Evolutionary conservation across 2,888 invertebrate species (phyloP).

Genomic region (Cancer borealis): DNA sequence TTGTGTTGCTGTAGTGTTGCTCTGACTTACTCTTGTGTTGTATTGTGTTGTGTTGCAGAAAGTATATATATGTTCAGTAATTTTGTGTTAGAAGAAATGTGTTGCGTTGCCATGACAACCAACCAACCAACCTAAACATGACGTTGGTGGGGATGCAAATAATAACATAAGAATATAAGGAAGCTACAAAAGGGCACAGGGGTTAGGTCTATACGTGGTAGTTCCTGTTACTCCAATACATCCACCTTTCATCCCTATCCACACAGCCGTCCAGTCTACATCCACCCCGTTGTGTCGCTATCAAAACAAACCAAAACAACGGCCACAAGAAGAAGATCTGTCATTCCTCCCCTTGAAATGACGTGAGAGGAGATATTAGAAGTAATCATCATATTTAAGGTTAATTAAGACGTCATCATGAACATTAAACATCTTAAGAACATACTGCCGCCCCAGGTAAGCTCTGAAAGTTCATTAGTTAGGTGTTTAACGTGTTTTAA

Average conservation of each 20-base stretch:
- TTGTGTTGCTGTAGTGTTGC: constrained; percentile 94
- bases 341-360: no score
- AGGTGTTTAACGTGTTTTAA: not conserved
- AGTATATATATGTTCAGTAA: not conserved
- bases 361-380: not conserved
- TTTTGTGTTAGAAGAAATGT: constrained; percentile 81
- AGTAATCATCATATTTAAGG: not conserved
- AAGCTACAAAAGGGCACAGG: no score
- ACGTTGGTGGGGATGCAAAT: no score
- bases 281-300: not conserved
- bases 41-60: not conserved
- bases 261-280: not conserved
- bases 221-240: not conserved
- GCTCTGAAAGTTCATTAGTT: not conserved
- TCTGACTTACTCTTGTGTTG: constrained; percentile 81
- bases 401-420: constrained; percentile 54
- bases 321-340: not conserved
- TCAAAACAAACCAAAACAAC: not conserved
- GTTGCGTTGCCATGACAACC: constrained; percentile 79
- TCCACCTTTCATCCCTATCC: no score
- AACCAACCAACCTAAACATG: no score
- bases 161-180: no score
- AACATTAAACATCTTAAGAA: constrained; percentile 76
- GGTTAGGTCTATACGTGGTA: no score
- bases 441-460: constrained; percentile 70